A percentile compares a stretch with the other conserved stretches of the same genome.
Evolutionary conservation across 2,888 invertebrate species (phyloP).

Genomic region (Ligdia adustata): DNA sequence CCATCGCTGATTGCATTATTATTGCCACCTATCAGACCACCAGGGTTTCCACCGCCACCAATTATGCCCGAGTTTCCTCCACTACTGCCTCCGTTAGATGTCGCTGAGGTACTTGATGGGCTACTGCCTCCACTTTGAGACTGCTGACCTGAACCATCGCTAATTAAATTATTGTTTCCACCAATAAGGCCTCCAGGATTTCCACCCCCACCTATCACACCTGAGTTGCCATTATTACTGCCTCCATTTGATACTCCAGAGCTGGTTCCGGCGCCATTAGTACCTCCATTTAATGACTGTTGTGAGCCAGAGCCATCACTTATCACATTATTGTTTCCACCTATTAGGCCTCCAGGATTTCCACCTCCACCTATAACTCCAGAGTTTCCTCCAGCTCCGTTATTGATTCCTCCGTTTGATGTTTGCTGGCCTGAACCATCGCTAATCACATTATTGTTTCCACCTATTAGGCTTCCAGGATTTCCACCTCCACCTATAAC

Average conservation of each 20-base stretch:
- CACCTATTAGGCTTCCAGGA: too few species aligned
- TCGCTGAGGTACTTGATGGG: neutral
- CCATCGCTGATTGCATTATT: neutral
- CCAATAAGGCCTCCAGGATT: slow-evolving; percentile 11
- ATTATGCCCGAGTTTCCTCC: slow-evolving; percentile 8
- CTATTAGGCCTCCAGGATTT: neutral
- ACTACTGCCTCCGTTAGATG: slow-evolving; percentile 11
- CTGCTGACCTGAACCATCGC: neutral
- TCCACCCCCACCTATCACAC: slow-evolving; percentile 9
- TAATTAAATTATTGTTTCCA: neutral
- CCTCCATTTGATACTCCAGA: slow-evolving; percentile 4
- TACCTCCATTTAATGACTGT: neutral
- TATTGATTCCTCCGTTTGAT: slow-evolving; percentile 1
- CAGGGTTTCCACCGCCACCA: slow-evolving; percentile 15
- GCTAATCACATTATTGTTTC: too few species aligned
- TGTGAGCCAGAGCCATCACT: neutral
- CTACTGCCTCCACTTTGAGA: slow-evolving; percentile 12
- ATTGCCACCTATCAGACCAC: slow-evolving; percentile 5
- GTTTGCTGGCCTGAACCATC: too few species aligned
- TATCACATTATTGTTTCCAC: neutral
- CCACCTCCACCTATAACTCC: neutral
- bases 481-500: slow-evolving; percentile 15
- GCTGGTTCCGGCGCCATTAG: neutral
- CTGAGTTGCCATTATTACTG: slow-evolving; percentile 7
- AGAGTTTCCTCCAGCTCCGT: slow-evolving; percentile 1